Percentiles rank a stretch among this genome's conserved stretches.
Evolutionary conservation across 2,113 vertebrate species (phyloP).

Genomic region (Eretmochelys imbricata): DNA sequence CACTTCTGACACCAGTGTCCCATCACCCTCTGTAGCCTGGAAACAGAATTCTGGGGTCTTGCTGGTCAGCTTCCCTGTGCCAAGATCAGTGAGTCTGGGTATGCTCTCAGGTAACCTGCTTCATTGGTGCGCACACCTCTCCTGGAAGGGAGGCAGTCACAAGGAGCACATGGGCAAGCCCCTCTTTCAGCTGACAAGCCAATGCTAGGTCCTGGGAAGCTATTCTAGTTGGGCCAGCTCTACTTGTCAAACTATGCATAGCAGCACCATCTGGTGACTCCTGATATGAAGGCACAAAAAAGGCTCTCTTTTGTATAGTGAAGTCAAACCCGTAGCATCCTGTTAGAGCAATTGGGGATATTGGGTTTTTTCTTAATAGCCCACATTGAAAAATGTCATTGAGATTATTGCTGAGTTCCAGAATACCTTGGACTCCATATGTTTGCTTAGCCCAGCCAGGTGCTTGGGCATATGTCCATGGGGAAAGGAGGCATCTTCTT

Average conservation of each 20-base stretch:
- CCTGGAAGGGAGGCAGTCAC: conserved; percentile 38
- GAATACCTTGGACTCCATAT: not conserved
- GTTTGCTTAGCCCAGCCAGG: not conserved
- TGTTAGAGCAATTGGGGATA: not conserved
- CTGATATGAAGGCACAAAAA: not conserved
- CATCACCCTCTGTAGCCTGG: not conserved
- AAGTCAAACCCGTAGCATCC: not conserved
- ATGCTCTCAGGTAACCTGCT: not conserved
- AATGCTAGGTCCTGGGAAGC: not conserved
- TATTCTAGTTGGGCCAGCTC: fast-evolving
- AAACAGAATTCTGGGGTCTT: not conserved
- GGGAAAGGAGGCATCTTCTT: not conserved
- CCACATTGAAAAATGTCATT: not conserved
- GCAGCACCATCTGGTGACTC: not conserved
- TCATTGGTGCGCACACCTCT: fast-evolving
- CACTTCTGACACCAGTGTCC: not conserved
- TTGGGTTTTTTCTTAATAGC: not conserved
- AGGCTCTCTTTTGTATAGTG: not conserved
- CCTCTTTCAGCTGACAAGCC: not conserved
- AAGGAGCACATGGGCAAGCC: fast-evolving
- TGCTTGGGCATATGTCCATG: not conserved
- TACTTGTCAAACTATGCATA: not conserved
- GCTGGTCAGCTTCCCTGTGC: not conserved
- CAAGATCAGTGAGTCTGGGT: not conserved
- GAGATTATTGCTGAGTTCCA: not conserved